Evolutionary conservation across 2,797 vertebrate genomes (phyloP), one percentile per base, ranked within the genome.

Genomic region (Falco cherrug): DNA sequence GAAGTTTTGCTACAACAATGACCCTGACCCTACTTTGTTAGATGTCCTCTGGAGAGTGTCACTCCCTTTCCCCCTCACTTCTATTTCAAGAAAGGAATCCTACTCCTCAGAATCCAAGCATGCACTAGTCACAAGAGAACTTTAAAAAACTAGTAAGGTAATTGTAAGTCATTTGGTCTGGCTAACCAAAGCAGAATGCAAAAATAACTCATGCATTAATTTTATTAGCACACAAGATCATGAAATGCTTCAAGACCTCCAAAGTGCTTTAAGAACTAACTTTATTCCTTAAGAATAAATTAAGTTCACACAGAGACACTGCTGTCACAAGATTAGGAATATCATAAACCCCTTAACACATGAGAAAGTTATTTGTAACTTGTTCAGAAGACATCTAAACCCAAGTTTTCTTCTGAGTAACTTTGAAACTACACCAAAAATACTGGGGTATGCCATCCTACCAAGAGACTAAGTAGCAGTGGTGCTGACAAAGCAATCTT

Each of bases 61-160:
- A 63, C 39, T 77, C 14, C 35, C 29, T 18, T 9, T 25, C 4
- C 12, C 26, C 13, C 5, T 1, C 2, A 0, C 1, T 9, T 13
- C 41, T 73, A 79, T 45, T 9, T 43, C 0, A 47, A 41, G 7
- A 21, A 60, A 67, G 13, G 71, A 50, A 74, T 91, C 76, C 70
- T 68, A 50, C 13, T 77, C 54, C 4, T 2, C 51, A 53, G 35
- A 89, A 91, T 28, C 13, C 35, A 75, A 22, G 53, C 43, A 53
- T 3, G 3, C 0, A 2, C 18, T 74, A 57, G 39, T 64, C 47
- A 77, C 15, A 48, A 48, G 6, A 6, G 9, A 75, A 47, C 43
- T 75, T 59, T 24, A 43, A 63, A 54, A 54, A 80, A 37, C 12
- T 22, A 29, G 3, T 8, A 1, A 37, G n/a, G 0, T 33, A 65